Conservation (phyloP, 2,113 vertebrate genomes). For the Sitta europaea region DNA sequence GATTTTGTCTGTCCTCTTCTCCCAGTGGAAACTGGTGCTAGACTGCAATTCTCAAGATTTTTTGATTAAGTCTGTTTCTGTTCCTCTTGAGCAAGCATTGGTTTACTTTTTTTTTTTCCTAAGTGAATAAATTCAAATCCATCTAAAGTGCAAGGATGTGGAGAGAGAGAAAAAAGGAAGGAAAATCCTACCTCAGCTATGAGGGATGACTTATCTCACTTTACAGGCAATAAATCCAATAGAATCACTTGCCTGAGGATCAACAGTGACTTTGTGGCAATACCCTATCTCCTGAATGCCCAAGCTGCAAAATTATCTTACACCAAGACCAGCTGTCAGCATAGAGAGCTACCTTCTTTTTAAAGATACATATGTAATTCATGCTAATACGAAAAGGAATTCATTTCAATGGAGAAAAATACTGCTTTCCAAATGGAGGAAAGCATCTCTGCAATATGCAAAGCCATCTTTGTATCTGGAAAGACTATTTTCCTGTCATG, state of each 20-base stretch:
- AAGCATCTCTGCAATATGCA: background rate
- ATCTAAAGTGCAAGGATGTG: background rate
- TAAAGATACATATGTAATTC: background rate
- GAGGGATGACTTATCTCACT: background rate
- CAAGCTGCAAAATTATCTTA: background rate
- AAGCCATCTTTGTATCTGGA: background rate
- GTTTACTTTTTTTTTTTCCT: background rate
- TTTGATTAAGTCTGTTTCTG: rapidly evolving
- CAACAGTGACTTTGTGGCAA: background rate
- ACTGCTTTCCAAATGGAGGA: background rate
- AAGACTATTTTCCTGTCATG: background rate
- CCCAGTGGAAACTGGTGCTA: background rate
- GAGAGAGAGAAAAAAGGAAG: background rate
- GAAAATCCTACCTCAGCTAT: background rate
- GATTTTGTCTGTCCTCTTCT: background rate
- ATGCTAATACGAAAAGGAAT: background rate
- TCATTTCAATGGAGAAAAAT: background rate
- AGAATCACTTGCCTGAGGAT: background rate
- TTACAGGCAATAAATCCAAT: background rate
- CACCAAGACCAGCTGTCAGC: background rate
- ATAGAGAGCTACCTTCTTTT: background rate
- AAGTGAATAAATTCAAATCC: background rate
- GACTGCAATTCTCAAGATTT: background rate
- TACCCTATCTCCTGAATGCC: background rate
- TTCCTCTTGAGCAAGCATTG: background rate